Conservation (phyloP, 2,888 invertebrate genomes). For the Hypsopygia costalis region DNA sequence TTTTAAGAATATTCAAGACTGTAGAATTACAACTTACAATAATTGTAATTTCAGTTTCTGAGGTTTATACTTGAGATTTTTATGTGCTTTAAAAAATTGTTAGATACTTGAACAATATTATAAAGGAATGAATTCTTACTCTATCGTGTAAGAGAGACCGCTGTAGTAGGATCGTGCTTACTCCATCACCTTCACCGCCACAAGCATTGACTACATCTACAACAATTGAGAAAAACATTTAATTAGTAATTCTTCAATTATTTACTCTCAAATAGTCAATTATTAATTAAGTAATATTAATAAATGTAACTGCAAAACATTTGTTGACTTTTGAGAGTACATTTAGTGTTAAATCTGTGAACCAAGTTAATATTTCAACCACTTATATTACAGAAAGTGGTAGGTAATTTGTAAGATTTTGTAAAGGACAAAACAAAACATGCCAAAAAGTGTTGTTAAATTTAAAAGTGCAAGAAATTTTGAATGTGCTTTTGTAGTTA, state of each 20-base stretch:
- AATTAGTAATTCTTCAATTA: slow-evolving; percentile 34
- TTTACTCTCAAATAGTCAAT: slow-evolving; percentile 12
- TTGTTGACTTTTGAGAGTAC: too few species aligned
- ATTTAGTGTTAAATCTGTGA: too few species aligned
- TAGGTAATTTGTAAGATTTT: slow-evolving; percentile 1
- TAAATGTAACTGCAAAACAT: too few species aligned
- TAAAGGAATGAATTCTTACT: slow-evolving; percentile 61
- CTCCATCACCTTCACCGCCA: slow-evolving; percentile 90
- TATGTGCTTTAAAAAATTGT: slow-evolving; percentile 20
- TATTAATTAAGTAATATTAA: not conserved
- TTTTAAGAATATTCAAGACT: not conserved
- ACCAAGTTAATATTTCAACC: not conserved
- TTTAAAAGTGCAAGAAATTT: slow-evolving; percentile 14
- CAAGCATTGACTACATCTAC: slow-evolving; percentile 94
- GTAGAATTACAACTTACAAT: not conserved
- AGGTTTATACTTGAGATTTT: slow-evolving; percentile 1
- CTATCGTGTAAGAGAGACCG: slow-evolving; percentile 79
- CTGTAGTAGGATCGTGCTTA: slow-evolving; percentile 78
- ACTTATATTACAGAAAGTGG: not conserved
- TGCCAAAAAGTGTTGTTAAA: slow-evolving; percentile 13
- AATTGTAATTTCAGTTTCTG: too few species aligned
- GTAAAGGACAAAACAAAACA: slow-evolving; percentile 3
- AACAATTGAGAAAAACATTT: slow-evolving; percentile 80
- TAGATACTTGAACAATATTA: slow-evolving; percentile 10
- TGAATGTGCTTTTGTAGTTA: slow-evolving; percentile 18